Percentiles rank a stretch among this genome's conserved stretches.
phyloP scores from a whole-genome alignment of 1,140 invertebrate genomes.

The Goniozus legneri region DNA sequence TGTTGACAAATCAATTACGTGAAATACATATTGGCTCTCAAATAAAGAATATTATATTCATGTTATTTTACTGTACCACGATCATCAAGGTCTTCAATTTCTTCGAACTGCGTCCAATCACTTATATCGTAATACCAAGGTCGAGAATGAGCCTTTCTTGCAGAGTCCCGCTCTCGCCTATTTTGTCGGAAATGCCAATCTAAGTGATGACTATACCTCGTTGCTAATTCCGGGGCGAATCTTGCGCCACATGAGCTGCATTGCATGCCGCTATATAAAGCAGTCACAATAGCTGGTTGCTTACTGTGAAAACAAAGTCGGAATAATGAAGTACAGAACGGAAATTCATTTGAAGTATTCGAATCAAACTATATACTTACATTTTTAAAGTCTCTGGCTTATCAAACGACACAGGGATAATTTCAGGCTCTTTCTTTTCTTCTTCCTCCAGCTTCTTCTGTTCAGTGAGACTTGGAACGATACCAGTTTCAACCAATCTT shows the following conservation, averaged over 20 bases:
- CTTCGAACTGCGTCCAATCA: constrained; percentile 94
- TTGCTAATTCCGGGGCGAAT: constrained; percentile 83
- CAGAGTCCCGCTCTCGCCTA: constrained; percentile 78
- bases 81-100: constrained; percentile 89
- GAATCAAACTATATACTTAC: constrained; percentile 53
- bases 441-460: constrained; percentile 50
- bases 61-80: constrained; percentile 59
- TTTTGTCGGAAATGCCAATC: constrained; percentile 98
- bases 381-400: constrained; percentile 73
- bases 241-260: constrained; percentile 91
- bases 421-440: constrained; percentile 52
- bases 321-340: too few species aligned
- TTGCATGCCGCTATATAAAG: constrained; percentile 84
- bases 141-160: constrained; percentile 75
- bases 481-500: constrained; percentile 79
- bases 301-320: constrained; percentile 51
- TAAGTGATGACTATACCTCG: constrained; percentile 86
- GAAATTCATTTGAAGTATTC: not conserved
- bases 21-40: too few species aligned
- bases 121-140: constrained; percentile 86
- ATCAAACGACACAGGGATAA: constrained; percentile 63
- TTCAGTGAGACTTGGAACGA: constrained; percentile 60
- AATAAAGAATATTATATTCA: not conserved
- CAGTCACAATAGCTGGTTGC: constrained; percentile 64
- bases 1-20: constrained; percentile 39